A percentile compares a stretch with the other conserved stretches of the same genome.
phyloP scores from a whole-genome alignment of 2,113 vertebrate genomes.

The Pelecanoides urinatrix region DNA sequence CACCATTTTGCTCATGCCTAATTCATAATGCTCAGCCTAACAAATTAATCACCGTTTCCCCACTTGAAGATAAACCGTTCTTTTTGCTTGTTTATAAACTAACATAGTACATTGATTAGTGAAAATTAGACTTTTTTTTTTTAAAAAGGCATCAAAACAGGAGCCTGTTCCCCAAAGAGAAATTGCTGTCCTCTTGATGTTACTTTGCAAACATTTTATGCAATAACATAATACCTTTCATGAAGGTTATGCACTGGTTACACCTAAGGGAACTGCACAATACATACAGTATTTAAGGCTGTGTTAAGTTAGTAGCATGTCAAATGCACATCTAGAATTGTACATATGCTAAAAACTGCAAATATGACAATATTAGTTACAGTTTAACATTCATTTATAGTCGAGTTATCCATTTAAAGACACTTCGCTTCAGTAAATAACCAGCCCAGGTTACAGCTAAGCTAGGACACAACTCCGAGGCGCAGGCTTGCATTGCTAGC shows the following conservation, averaged over 20 bases:
- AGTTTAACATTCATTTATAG: neutral
- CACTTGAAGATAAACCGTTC: neutral
- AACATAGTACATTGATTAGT: accelerated
- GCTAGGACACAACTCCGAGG: neutral
- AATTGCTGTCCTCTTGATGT: neutral
- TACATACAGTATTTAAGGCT: neutral
- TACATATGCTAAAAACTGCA: neutral
- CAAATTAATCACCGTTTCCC: neutral
- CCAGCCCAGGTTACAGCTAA: neutral
- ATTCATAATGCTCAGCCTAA: neutral
- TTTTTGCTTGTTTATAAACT: neutral
- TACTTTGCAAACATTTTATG: neutral
- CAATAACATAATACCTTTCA: neutral
- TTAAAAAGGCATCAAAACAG: neutral
- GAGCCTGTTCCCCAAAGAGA: neutral
- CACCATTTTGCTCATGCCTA: neutral
- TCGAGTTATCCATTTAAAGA: neutral
- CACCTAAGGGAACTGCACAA: neutral
- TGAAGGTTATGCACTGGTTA: neutral
- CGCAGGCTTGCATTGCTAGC: neutral
- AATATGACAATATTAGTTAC: neutral
- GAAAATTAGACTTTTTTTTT: neutral
- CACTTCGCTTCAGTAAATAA: neutral
- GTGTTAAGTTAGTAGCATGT: neutral
- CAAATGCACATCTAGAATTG: neutral